Base-by-base conservation (phyloP, 2,797 vertebrate genomes). In the Gouania willdenowi region DNA sequence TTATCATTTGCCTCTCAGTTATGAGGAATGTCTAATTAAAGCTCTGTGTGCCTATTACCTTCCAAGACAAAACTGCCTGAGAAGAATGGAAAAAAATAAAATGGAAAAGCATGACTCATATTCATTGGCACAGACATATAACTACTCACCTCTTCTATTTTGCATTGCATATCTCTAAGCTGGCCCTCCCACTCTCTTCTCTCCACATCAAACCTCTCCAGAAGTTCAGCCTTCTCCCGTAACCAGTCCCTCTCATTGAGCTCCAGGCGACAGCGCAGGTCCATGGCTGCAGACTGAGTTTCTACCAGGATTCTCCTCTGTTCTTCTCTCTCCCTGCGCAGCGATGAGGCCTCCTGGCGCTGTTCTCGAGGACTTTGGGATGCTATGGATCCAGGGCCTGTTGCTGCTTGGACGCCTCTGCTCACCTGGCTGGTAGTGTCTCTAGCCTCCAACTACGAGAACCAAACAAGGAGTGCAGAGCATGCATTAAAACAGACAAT, bases 151-250 rank as follows among this genome's bases (percentile, higher is more conserved):
- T 94, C 91, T 77, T 98, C 94, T 75, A 98, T 96, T 85, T 95
- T 97, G 71, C 53, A 91, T 83, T 98, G 95, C 97, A 98, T 97
- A 59, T 93, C 87, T 65, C 90, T 92, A 87, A 97, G 92, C 25
- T 98, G 95, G 64, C 86, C 89, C 82, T 99, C 95, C 97, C 95
- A 99, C 62, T 97, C 94, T 45, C 87, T 93, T 72, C 95, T 92
- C 85, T 99, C 97, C 0, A 84, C 81, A 49, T 98, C 92, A 69
- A 99, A 98, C 69, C 89, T 89, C 77, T 97, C 91, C 80, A 98
- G 82, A 64, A 98, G 79, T 64, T 97, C 94, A 24, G 91, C 88
- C 79, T 91, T 94, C 76, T 97, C 96, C 69, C 86, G 90, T 46
- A 86, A 81, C 95, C 95, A 97, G 81, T 82, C 89, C 48, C 61